phyloP scores from a whole-genome alignment of 2,797 vertebrate species.

The Cichlasoma orientale region DNA sequence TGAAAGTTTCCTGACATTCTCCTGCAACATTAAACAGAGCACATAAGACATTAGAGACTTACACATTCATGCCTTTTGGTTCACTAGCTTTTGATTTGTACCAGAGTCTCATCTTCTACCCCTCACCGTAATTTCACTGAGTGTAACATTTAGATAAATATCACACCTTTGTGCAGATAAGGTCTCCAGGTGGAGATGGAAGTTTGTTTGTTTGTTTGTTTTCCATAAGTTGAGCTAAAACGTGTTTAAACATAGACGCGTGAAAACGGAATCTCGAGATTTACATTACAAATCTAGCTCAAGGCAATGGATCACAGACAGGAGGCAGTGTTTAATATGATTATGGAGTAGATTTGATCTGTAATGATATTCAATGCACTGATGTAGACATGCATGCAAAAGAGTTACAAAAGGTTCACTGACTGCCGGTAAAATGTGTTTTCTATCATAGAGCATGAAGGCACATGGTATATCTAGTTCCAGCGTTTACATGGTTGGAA shows the following conservation, averaged over 20 bases:
- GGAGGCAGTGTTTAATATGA: background rate
- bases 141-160: background rate
- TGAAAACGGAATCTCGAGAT: background rate
- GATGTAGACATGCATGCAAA: background rate
- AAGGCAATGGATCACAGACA: background rate
- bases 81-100: background rate
- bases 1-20: background rate
- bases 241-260: background rate
- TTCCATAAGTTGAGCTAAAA: background rate
- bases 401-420: background rate
- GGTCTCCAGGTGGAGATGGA: background rate
- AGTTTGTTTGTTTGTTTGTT: background rate
- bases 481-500: background rate
- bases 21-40: background rate
- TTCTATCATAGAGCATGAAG: background rate
- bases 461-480: background rate
- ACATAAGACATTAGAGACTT: background rate
- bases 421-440: background rate
- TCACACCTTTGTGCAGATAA: background rate
- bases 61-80: background rate
- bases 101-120: background rate
- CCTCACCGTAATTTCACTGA: background rate
- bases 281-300: background rate
- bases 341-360: background rate
- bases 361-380: background rate